Conservation (phyloP, 2,888 invertebrate genomes). For the Sarcophaga variegata region DNA sequence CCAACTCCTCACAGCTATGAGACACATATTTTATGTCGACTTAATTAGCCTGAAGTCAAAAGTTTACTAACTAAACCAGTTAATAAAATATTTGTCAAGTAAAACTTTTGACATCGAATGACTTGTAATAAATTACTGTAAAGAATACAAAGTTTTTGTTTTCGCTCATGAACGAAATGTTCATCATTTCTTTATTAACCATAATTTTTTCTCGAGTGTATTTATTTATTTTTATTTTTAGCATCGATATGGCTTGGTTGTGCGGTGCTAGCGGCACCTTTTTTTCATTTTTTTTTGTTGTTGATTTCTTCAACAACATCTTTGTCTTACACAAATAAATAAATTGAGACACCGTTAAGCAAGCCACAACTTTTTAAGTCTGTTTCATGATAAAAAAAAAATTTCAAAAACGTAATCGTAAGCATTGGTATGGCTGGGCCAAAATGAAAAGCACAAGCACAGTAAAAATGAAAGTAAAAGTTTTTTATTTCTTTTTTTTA, state of each 20-base stretch:
- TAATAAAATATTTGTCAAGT: neutral
- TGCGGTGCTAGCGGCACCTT: constrained; percentile 11
- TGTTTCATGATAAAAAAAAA: constrained; percentile 10
- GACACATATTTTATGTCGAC: too few relatives aligned
- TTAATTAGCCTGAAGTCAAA: too few relatives aligned
- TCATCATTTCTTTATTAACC: neutral
- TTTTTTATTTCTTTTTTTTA: neutral
- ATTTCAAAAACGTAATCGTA: constrained; percentile 23
- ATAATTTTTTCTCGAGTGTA: constrained; percentile 4
- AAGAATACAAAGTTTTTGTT: neutral
- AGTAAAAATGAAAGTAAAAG: constrained; percentile 65
- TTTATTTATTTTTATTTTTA: neutral
- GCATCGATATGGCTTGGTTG: neutral
- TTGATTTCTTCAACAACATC: neutral
- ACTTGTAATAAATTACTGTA: neutral
- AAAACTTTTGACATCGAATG: neutral
- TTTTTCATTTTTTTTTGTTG: neutral
- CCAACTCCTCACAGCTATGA: too few relatives aligned
- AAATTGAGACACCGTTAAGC: constrained; percentile 20
- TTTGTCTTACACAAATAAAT: neutral
- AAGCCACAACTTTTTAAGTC: constrained; percentile 20
- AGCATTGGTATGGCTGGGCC: neutral
- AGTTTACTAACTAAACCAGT: too few relatives aligned
- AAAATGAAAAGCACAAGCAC: neutral
- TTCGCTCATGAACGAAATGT: neutral